A percentile compares a stretch with the other conserved stretches of the same genome.
phyloP scores from a whole-genome alignment of 2,113 vertebrate species.

The Mellivora capensis region DNA sequence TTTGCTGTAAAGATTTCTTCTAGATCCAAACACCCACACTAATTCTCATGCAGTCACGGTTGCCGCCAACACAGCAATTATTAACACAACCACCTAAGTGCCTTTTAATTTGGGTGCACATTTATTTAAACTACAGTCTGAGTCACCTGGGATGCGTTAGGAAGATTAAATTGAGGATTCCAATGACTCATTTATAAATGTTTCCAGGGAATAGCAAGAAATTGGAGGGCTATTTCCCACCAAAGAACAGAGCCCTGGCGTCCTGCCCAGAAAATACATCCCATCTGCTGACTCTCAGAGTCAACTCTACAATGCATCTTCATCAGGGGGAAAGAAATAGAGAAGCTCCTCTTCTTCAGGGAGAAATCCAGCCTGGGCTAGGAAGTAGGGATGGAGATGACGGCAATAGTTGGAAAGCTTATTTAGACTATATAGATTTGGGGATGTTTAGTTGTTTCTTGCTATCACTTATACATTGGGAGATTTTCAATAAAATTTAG shows the following conservation, averaged over 20 bases:
- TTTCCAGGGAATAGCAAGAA: slow-evolving; percentile 74
- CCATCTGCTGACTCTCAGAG: slow-evolving; percentile 38
- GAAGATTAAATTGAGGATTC: slow-evolving; percentile 79
- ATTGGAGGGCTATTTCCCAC: slow-evolving; percentile 62
- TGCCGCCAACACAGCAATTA: slow-evolving; percentile 57
- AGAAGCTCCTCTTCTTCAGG: not conserved
- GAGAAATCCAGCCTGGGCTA: not conserved
- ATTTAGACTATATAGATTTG: not conserved
- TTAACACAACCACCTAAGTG: slow-evolving; percentile 66
- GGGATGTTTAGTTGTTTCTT: not conserved
- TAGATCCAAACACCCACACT: not conserved
- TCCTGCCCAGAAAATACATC: slow-evolving; percentile 35
- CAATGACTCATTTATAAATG: slow-evolving; percentile 79
- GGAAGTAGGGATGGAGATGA: not conserved
- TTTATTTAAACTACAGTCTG: slow-evolving; percentile 69
- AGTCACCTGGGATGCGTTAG: slow-evolving; percentile 76
- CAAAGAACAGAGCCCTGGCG: slow-evolving; percentile 66
- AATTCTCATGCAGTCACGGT: not conserved
- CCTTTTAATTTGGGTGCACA: slow-evolving; percentile 75
- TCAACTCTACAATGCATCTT: not conserved
- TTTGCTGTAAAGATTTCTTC: not conserved
- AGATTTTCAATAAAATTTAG: not conserved
- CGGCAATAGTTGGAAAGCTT: not conserved
- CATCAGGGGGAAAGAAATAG: not conserved
- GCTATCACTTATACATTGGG: not conserved